Base-by-base conservation (phyloP, 2,888 invertebrate species). In the Archaeoteleia sp. region DNA sequence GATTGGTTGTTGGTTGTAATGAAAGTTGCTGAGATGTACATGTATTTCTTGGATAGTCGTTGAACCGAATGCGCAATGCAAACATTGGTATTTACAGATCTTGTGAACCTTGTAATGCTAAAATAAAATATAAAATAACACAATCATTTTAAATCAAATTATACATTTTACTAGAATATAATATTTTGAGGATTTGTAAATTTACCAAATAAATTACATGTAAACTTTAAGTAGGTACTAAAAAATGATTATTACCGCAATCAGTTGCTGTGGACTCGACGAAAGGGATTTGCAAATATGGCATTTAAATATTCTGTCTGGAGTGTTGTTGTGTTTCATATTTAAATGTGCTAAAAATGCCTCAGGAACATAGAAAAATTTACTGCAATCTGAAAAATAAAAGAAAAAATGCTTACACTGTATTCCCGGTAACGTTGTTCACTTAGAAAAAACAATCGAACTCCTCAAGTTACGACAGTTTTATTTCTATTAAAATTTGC, bases 11-110 rank as follows among this genome's bases (percentile, higher is more conserved):
- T 84, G 78, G 58, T 86, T 83, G 29, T 82, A 83, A 75, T 88
- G 88, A n/a, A 73, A 67, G 2, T 76, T 67, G 14, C 86, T 85
- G 57, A 89, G 85, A 80, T 90, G 90, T 6, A 76, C 78, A 27
- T 87, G 81, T 61, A 90, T 81, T 1, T 86, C 85, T 1, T 79
- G 78, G 1, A 80, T 70, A 1, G 75, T 76, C 8, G 84, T 78
- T 1, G 84, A 77, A 1, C 87, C 88, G 70, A 78, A 81, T 0
- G 78, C 37, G 71, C 89, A 89, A 73, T 87, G 88, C 1, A 87
- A 78, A 66, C 89, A 89, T 63, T 88, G 87, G 58, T 84, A 88
- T 13, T 83, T 83, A 45, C 81, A 82, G 39, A 87, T 83, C 1
- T 82, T 80, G 51, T 88, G 88, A 2, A 63, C 37, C 12, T 83